Conservation (phyloP, 2,797 vertebrate species). For the Syndactyla subalaris region DNA sequence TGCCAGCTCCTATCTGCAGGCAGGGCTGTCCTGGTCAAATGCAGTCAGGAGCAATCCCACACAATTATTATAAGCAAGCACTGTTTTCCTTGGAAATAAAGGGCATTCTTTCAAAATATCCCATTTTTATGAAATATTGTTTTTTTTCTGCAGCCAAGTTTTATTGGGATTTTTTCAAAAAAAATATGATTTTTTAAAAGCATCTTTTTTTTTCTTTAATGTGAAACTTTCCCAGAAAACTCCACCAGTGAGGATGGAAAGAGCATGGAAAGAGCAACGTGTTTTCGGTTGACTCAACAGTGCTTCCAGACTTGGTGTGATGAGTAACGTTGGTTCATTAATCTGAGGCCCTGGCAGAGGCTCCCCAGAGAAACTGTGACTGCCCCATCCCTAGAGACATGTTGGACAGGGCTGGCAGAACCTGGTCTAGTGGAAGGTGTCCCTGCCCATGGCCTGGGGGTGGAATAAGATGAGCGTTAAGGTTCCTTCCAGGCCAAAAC, state of each 20-base stretch:
- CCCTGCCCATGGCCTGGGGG: not conserved
- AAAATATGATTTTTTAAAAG: not conserved
- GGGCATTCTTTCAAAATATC: slow-evolving; percentile 25
- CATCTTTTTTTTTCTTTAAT: not conserved
- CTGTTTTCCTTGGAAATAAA: slow-evolving; percentile 54
- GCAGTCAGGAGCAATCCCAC: slow-evolving; percentile 22
- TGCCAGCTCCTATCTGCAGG: not conserved
- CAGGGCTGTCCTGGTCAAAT: not conserved
- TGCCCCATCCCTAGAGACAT: not conserved
- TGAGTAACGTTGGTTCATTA: not conserved
- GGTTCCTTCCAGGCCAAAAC: not conserved
- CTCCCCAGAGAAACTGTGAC: not conserved
- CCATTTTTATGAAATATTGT: slow-evolving; percentile 33
- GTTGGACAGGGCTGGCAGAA: accelerated
- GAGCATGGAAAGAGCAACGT: not conserved
- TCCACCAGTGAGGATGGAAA: not conserved
- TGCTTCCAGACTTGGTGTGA: not conserved
- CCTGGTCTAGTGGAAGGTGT: not conserved
- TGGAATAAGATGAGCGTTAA: not conserved
- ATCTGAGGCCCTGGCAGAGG: not conserved
- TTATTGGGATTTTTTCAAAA: slow-evolving; percentile 16
- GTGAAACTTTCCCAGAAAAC: not conserved
- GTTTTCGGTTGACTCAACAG: not conserved
- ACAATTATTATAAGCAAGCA: slow-evolving; percentile 13
- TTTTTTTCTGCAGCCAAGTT: slow-evolving; percentile 33